These are phyloP conservation scores for Cactoblastis cactorum DNA, from an alignment of 2,888 invertebrate genomes.

Conservation along the genomic window DNA sequence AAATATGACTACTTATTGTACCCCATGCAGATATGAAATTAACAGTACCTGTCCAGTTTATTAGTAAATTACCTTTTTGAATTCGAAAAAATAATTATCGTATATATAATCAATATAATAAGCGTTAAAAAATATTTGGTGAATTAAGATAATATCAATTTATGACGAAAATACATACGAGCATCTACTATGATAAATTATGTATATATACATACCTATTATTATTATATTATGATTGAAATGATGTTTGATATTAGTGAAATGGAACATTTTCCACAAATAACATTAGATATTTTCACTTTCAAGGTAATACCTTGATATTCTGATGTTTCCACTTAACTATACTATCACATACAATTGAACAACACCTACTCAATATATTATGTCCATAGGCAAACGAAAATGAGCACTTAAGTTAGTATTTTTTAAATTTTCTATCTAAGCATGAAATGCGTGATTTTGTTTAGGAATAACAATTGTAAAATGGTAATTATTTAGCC, in stretches of 20 bases:
- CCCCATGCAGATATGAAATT: no score
- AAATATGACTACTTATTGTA: no score
- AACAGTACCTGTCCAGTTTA: no score
- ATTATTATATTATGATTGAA: background rate
- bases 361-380: conserved; percentile 20
- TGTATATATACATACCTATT: background rate
- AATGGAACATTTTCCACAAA: background rate
- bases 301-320: background rate
- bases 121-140: no score
- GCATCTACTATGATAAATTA: background rate
- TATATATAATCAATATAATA: no score
- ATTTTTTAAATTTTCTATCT: conserved; percentile 44
- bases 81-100: no score
- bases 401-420: conserved; percentile 51
- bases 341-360: conserved; percentile 20
- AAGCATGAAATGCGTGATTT: conserved; percentile 39
- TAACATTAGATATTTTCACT: background rate
- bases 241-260: background rate
- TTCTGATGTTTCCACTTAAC: background rate
- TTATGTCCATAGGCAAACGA: conserved; percentile 26
- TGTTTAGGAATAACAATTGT: conserved; percentile 25
- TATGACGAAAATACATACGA: conserved; percentile 3
- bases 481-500: background rate
- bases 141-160: no score
- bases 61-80: no score